These are phyloP conservation scores for Nudaria mundana DNA, from an alignment of 2,888 invertebrate genomes.

Conservation along the genomic window DNA sequence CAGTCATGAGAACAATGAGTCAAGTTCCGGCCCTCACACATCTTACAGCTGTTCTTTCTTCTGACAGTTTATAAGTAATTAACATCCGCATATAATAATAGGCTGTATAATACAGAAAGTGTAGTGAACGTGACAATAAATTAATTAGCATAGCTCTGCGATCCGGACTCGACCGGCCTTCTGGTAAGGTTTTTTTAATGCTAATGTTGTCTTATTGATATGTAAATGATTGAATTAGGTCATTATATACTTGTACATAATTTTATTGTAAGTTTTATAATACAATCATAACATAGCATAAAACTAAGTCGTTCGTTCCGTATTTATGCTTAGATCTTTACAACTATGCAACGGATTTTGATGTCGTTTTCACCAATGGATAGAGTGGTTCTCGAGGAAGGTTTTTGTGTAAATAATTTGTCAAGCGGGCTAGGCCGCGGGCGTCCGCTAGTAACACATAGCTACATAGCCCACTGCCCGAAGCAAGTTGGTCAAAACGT, in stretches of 20 bases:
- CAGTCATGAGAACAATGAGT: background rate
- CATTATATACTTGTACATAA: background rate
- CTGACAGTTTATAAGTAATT: constrained; percentile 37
- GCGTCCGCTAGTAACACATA: no score
- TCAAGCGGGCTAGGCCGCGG: no score
- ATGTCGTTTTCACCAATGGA: no score
- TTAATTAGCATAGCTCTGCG: constrained; percentile 58
- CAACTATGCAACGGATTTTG: no score
- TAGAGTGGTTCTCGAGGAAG: no score
- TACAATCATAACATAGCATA: no score
- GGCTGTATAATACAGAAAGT: constrained; percentile 30
- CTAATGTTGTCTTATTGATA: background rate
- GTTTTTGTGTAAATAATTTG: no score
- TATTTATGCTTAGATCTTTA: no score
- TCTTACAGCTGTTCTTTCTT: constrained; percentile 7
- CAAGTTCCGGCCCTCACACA: constrained; percentile 4
- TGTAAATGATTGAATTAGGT: constrained; percentile 1
- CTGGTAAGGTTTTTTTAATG: constrained; percentile 2
- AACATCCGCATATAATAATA: constrained; percentile 42
- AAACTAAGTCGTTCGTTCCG: no score
- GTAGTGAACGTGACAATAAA: constrained; percentile 56
- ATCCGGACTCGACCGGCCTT: constrained; percentile 33
- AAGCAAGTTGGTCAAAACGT: no score
- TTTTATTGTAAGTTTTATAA: no score
- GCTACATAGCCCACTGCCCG: no score